These are phyloP conservation scores for Tyria jacobaeae DNA, from an alignment of 2,888 invertebrate species.

Conservation along the genomic window DNA sequence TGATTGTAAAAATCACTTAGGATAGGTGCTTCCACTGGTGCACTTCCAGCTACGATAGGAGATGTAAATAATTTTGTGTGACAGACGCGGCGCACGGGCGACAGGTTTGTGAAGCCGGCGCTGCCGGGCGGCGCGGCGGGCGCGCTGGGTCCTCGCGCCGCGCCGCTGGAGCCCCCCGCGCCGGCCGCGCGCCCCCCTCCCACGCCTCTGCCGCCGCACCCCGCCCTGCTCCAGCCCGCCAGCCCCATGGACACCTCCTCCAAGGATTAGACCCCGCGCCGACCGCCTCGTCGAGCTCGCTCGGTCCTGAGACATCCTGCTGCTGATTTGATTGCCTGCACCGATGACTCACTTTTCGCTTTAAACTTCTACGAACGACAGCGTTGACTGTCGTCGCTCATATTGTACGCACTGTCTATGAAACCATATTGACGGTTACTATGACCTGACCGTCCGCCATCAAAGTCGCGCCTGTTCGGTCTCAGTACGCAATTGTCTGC, in stretches of 20 bases:
- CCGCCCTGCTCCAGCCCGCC: constrained; percentile 70
- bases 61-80: neutral
- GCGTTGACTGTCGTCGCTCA: neutral
- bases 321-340: constrained; percentile 12
- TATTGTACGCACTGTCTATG: neutral
- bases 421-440: neutral
- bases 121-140: constrained; percentile 82
- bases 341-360: constrained; percentile 8
- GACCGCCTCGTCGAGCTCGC: constrained; percentile 13
- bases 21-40: too few species aligned
- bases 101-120: constrained; percentile 95
- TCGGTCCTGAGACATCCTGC: constrained; percentile 14
- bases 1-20: too few species aligned
- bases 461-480: neutral
- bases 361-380: neutral
- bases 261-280: constrained; percentile 79
- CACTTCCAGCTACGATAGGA: too few species aligned
- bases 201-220: constrained; percentile 37
- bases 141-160: constrained; percentile 55
- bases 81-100: constrained; percentile 90
- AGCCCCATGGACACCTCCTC: constrained; percentile 92
- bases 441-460: neutral
- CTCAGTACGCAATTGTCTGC: neutral
- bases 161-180: constrained; percentile 34
- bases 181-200: constrained; percentile 36